Conservation (phyloP, 2,888 invertebrate species). For the Pheosia tremula region DNA sequence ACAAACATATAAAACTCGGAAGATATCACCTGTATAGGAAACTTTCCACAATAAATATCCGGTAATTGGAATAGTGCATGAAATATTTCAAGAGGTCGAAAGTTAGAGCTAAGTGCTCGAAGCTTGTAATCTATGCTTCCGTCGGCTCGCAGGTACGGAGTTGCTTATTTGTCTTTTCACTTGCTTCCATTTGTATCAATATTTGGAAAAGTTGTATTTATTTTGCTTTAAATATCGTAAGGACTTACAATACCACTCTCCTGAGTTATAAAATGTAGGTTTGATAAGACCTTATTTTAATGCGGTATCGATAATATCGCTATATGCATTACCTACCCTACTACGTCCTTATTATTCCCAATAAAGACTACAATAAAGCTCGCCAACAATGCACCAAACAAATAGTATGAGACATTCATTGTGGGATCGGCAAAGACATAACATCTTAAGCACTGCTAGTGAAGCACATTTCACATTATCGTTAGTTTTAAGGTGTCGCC, state of each 20-base stretch:
- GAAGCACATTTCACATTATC: constrained; percentile 50
- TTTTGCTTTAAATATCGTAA: no score
- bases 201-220: no score
- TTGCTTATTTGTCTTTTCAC: not conserved
- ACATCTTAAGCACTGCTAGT: constrained; percentile 14
- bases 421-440: not conserved
- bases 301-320: no score
- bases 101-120: not conserved
- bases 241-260: not conserved
- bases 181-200: not conserved
- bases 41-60: not conserved
- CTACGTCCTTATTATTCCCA: not conserved
- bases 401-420: not conserved
- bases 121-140: constrained; percentile 4
- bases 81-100: constrained; percentile 1
- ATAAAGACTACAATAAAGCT: not conserved
- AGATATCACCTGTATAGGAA: not conserved
- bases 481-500: constrained; percentile 61
- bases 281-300: no score
- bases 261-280: not conserved
- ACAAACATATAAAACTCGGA: no score
- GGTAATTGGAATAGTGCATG: constrained; percentile 7
- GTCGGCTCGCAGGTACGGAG: not conserved
- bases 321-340: not conserved
- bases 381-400: constrained; percentile 4